Evolutionary conservation across 2,888 invertebrate genomes (phyloP).

Genomic region (Physocephala rufipes): DNA sequence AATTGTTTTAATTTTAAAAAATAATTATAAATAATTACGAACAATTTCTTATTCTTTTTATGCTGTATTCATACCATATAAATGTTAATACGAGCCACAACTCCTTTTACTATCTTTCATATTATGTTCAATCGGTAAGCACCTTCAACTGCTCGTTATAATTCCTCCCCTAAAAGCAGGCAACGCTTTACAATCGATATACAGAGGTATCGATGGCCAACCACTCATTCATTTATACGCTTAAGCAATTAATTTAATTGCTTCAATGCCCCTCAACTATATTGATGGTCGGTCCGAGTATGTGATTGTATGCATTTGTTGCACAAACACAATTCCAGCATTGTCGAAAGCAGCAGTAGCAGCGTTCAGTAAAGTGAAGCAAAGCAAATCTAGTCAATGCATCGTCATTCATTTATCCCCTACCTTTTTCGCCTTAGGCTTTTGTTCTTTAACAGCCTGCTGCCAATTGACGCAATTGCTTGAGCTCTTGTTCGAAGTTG

Average conservation of each 20-base stretch:
- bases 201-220: not conserved
- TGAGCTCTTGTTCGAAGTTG: not conserved
- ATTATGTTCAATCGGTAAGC: not conserved
- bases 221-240: constrained; percentile 16
- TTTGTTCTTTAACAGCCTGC: not conserved
- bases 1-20: too few species aligned
- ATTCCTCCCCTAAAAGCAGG: constrained; percentile 2
- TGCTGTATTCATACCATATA: too few species aligned
- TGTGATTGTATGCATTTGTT: not conserved
- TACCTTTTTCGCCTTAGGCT: not conserved
- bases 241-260: constrained; percentile 38
- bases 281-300: not conserved
- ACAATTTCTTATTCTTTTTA: too few species aligned
- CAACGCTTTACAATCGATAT: constrained; percentile 7
- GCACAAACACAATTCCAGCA: constrained; percentile 32
- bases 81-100: too few species aligned
- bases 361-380: too few species aligned
- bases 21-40: too few species aligned
- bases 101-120: too few species aligned
- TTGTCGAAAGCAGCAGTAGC: constrained; percentile 13
- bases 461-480: not conserved
- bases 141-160: too few species aligned
- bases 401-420: not conserved
- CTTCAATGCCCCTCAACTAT: constrained; percentile 4
- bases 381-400: too few species aligned